Percentiles rank a stretch among this genome's conserved stretches.
Conservation (phyloP, 2,797 vertebrate species). For the Sardinella longiceps region DNA sequence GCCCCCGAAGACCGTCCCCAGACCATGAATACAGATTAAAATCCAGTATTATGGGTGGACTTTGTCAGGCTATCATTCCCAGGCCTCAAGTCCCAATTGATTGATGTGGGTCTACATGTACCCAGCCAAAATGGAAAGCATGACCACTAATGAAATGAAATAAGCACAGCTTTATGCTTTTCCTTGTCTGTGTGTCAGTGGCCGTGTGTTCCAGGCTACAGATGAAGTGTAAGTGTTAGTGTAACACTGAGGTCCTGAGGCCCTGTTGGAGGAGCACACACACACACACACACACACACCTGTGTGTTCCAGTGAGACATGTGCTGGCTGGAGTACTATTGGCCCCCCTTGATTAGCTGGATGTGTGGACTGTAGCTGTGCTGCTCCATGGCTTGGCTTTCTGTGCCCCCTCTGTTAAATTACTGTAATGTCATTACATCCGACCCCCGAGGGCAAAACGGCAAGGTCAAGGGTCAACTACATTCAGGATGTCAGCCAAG, state of each 20-base stretch:
- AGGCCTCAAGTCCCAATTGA: too few relatives aligned
- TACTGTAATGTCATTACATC: neutral
- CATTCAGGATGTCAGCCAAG: constrained; percentile 20
- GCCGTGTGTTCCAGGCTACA: neutral
- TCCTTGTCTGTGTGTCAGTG: neutral
- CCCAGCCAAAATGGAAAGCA: neutral
- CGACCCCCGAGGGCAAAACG: neutral
- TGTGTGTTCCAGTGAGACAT: neutral
- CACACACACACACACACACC: too few relatives aligned
- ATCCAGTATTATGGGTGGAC: too few relatives aligned
- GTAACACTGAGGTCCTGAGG: neutral
- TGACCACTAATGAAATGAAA: neutral
- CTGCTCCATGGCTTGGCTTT: neutral
- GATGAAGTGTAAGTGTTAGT: neutral
- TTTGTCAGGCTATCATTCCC: too few relatives aligned
- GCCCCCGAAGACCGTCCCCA: too few relatives aligned
- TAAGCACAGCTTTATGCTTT: neutral
- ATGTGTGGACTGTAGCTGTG: neutral
- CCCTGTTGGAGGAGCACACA: neutral
- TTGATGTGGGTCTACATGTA: too few relatives aligned
- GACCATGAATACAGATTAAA: too few relatives aligned
- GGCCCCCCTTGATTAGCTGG: neutral
- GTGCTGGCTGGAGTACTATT: neutral
- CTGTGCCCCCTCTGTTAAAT: neutral
- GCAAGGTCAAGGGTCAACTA: neutral